Evolutionary conservation across 2,797 vertebrate genomes (phyloP), one percentile per base, ranked within the genome.

Genomic region (Selene dorsalis): DNA sequence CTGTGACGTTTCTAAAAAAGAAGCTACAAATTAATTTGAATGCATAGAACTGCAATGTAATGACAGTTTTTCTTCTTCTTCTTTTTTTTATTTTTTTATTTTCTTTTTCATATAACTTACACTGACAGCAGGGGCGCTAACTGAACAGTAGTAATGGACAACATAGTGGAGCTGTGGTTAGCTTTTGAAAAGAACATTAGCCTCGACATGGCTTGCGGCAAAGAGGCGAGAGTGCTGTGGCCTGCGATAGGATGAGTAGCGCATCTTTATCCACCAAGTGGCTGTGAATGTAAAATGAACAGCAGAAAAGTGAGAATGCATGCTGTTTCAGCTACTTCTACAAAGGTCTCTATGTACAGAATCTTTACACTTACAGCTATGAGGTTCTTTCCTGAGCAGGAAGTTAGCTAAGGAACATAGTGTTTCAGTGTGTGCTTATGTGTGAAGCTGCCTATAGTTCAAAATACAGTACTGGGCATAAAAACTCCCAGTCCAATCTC

Each of bases 291-390:
- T 82, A 69, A 90, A 89, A 89, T 75, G 60, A 85, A 91, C 82
- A 90, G 84, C 84, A 87, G 73, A 43, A 88, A 87, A 76, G 70
- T 91, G 76, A 88, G 84, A 94, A 92, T 58, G 87, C 94, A 95
- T 95, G 94, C 94, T 92, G 89, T 91, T 92, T 91, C 77, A 88
- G 94, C 93, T 94, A 95, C 92, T 89, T 94, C 92, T 94, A 93
- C 88, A 91, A 91, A 94, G 87, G 85, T 92, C 79, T 89, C 79
- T 93, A 94, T 95, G 63, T 94, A 95, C 94, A 95, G 84, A 77
- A 90, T 93, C 75, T 94, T 90, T 92, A 93, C 92, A 93, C 79
- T 72, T 84, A 90, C 83, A 93, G 90, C 93, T 83, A 82, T 84
- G 87, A 89, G 83, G 87, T 90, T 90, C 83, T 86, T 91, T 93